Evolutionary conservation across 2,888 invertebrate genomes (phyloP).

Genomic region (Agriotes lineatus): DNA sequence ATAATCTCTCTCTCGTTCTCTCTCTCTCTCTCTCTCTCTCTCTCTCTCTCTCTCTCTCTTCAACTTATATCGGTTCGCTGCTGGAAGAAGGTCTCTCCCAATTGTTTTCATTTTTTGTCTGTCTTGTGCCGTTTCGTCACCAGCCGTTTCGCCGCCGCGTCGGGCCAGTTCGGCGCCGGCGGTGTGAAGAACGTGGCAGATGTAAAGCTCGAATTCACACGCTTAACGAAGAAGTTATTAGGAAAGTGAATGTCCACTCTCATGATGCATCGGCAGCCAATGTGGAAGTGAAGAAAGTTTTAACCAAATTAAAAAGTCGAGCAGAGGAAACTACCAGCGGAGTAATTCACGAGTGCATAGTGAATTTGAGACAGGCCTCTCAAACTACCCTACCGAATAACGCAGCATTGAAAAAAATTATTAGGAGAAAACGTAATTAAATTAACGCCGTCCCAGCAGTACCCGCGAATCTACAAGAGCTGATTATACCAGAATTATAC

Average conservation of each 20-base stretch:
- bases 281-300: slow-evolving; percentile 12
- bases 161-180: no score
- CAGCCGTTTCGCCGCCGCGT: no score
- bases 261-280: slow-evolving; percentile 25
- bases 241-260: no score
- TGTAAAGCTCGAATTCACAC: slow-evolving; percentile 31
- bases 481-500: background rate
- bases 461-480: background rate
- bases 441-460: background rate
- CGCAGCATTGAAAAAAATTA: background rate
- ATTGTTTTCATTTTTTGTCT: no score
- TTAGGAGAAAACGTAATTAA: background rate
- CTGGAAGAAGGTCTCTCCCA: no score
- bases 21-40: no score
- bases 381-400: slow-evolving; percentile 4
- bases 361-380: background rate
- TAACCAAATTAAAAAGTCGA: slow-evolving; percentile 23
- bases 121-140: no score
- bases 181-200: no score
- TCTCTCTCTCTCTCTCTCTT: no score
- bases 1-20: no score
- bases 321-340: slow-evolving; percentile 16
- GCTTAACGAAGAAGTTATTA: no score
- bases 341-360: slow-evolving; percentile 25
- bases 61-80: no score